phyloP scores from a whole-genome alignment of 2,797 vertebrate species.

The Gymnocypris eckloni region DNA sequence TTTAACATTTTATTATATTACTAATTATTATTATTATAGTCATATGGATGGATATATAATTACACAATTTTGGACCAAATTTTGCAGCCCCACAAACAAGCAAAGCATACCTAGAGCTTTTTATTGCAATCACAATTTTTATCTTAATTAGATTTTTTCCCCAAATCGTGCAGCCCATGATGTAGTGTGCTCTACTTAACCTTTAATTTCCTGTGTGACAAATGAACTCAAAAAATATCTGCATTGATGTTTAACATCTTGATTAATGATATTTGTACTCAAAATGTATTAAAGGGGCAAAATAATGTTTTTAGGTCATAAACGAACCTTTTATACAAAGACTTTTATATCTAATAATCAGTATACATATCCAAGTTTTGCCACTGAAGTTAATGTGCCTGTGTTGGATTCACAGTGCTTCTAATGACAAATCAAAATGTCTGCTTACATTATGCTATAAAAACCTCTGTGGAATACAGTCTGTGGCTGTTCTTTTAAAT shows the following conservation, averaged over 20 bases:
- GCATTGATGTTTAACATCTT: not conserved
- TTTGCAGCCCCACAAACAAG: not conserved
- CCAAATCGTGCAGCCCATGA: not conserved
- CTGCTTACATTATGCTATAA: not conserved
- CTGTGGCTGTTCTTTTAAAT: constrained; percentile 8
- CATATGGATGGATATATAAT: too few relatives aligned
- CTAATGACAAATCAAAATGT: not conserved
- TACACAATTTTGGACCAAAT: not conserved
- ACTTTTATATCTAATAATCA: not conserved
- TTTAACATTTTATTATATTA: too few relatives aligned
- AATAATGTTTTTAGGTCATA: too few relatives aligned
- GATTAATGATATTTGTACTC: not conserved
- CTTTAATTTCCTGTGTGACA: not conserved
- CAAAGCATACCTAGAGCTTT: not conserved
- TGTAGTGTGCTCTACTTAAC: not conserved
- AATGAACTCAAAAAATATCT: not conserved
- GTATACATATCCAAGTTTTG: not conserved
- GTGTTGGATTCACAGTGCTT: not conserved
- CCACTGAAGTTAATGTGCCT: not conserved
- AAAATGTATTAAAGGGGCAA: not conserved
- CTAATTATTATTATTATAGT: too few relatives aligned
- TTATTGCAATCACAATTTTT: not conserved
- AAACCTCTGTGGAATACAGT: not conserved
- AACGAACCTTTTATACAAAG: too few relatives aligned
- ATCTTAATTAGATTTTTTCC: not conserved